Base-by-base conservation (phyloP, 2,113 vertebrate genomes). In the Upupa epops region DNA sequence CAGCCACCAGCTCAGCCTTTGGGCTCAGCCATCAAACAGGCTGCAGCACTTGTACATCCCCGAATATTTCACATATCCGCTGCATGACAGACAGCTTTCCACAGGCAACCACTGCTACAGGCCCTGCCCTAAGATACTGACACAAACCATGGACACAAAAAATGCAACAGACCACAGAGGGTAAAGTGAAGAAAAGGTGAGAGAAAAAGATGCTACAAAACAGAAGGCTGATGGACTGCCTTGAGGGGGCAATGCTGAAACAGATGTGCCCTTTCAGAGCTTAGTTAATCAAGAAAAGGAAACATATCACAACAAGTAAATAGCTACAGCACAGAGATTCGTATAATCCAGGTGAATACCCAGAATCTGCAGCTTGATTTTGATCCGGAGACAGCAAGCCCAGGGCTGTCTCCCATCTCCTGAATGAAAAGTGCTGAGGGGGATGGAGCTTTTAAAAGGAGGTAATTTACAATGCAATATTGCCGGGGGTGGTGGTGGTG, bases 381-480 rank as follows among this genome's bases (percentile, higher is more conserved):
- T 96, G 95, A 95, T 93, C 87, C 93, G 94, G 92, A 89, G 94
- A 85, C 86, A 91, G 92, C 49, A 83, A 94, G 92, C 87, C 86
- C 92, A 90, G 74, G 93, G 91, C 94, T 89, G 89, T 75, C 88
- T 92, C 85, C 92, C 71, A 77, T 92, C 89, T 89, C 86, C 81
- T 87, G 86, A 93, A 95, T 87, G 74, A 95, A 94, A 95, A 94
- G 86, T 84, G 64, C 86, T 90, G 73, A 92, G 92, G 84, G n/a
- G 81, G 75, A 96, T 63, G 92, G 81, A 89, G 86, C 81, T 94
- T 94, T 93, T 96, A 92, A 94, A 96, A 77, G 81, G 91, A 86
- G 78, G 94, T 80, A 96, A 95, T 96, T 96, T 94, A 95, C 96
- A 96, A 85, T 85, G 94, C 91, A 89, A 24, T 94, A 96, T 93